Base-by-base conservation (phyloP, 2,888 invertebrate species). In the Nymphalis polychloros region DNA sequence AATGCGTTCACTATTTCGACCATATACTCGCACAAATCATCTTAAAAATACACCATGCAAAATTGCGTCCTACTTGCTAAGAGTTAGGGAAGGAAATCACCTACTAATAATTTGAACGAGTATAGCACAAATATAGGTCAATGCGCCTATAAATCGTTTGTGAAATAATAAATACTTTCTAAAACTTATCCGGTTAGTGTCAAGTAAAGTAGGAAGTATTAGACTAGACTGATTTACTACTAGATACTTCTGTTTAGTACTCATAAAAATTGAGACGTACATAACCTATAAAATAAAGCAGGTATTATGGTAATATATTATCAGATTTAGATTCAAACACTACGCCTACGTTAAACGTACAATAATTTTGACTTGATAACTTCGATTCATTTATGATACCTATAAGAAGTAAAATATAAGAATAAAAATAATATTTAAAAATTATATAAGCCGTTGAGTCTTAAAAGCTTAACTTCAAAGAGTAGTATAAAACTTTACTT, bases 161-260 rank as follows among this genome's bases (percentile, higher is more conserved):
- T 57, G 68, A 72, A 74, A 70, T 67, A 70, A 68, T 62, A 73
- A 75, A 77, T 77, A 80, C 80, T 84, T 83, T 84, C 82, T 76
- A 80, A 60, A 71, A 77, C 79, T 81, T 82, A 80, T 77, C 71
- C 60, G 61, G 48, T 47, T 55, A 78, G 63, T 59, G 59, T 35
- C 35, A 55, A 31, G 16, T 20, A 59, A 41, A 31, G 50, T 19
- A 27, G 48, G 8, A 48, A 57, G 47, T 19, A 17, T 23, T 27
- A 48, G n/a, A 63, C 31, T 62, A 31, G 64, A 65, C 46, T 19
- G 46, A 48, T 31, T 35, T n/a, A 63, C 35, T 59, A 46, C 13
- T 48, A 62, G 53, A 31, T 17, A 31, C 16, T 53, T 53, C 53
- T 17, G 53, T 16, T 8, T 27, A 27, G 27, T 53, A 17, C 1